Base-by-base conservation (phyloP, 2,888 invertebrate species). In the Hoplodrina ambigua region DNA sequence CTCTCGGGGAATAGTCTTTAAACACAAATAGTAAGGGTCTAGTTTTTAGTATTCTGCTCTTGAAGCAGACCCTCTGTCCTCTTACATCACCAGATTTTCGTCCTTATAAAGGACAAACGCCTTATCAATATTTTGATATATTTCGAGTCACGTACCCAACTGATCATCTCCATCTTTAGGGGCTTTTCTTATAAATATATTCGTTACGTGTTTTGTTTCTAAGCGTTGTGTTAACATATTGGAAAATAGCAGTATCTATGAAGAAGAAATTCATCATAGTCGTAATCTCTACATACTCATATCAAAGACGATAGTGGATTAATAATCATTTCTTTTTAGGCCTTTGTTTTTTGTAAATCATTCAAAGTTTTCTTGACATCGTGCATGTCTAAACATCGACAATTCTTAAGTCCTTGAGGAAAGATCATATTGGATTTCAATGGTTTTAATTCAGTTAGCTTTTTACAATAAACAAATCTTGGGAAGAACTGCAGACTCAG, bases 61-160 rank as follows among this genome's bases (percentile, higher is more conserved):
- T 65, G 30, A 49, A 44, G n/a, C 33, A 56, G 30, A 13, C 20
- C 33, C 37, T 52, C 8, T 19, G 66, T 67, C 4, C 15, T 30
- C 19, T 30, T 33, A 5, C 4, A 54, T 60, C 37, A 30, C 53
- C 37, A 60, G 57, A 78, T 75, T 64, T 63, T 70, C 68, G 60
- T 64, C 25, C 53, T 78, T 66, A 64, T 41, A 33, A 52, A 53
- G 41, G 64, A 56, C 72, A 61, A 20, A 60, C 41, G 55, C 44
- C 50, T 71, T 56, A 71, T 53, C 71, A 62, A 65, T 56, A 49
- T 63, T 58, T 69, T 58, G 49, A 57, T 75, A 54, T 63, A 67
- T 80, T 77, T 69, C 82, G 20, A 52, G 71, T 80, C 82, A 81
- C 82, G 81, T 82, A 52, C 17, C 25, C 15, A n/a, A 30, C 71